These are phyloP conservation scores for Acyrthosiphon pisum DNA, from an alignment of 1,140 invertebrate genomes.

Conservation along the genomic window DNA sequence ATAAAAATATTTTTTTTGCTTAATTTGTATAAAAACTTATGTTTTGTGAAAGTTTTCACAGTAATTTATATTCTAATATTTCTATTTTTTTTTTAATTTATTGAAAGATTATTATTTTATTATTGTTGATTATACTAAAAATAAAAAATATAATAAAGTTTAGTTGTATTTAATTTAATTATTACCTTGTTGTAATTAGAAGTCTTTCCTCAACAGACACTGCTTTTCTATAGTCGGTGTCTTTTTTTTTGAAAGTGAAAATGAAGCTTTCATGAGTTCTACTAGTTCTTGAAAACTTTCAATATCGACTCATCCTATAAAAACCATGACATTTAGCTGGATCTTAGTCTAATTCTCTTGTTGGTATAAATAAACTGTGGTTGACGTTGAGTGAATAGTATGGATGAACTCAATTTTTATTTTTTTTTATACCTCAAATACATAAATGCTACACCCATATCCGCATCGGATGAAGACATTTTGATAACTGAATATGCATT, in stretches of 20 bases:
- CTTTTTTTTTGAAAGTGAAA: constrained; percentile 26
- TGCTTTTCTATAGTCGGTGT: constrained; percentile 13
- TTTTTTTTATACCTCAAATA: constrained; percentile 29
- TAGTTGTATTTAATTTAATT: constrained; percentile 25
- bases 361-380: constrained; percentile 6
- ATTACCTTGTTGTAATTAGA: constrained; percentile 27
- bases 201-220: constrained; percentile 29
- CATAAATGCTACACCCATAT: too few species aligned
- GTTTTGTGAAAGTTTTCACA: neutral
- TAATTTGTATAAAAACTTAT: neutral
- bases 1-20: neutral
- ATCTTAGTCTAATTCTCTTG: constrained; percentile 18
- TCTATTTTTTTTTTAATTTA: neutral
- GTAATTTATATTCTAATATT: neutral
- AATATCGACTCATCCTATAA: constrained; percentile 24
- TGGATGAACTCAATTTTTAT: constrained; percentile 4
- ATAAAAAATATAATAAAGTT: constrained; percentile 3
- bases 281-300: constrained; percentile 25
- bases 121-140: neutral
- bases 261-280: neutral
- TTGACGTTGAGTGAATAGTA: constrained; percentile 15
- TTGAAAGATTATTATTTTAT: neutral
- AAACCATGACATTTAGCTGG: constrained; percentile 18
- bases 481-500: constrained; percentile 32
- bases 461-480: constrained; percentile 21